These are phyloP conservation scores for Rattus norvegicus DNA, from an alignment of 2,113 vertebrate genomes.

Conservation along the genomic window GRCr8 NC_086023.1:100097501-100098000, in stretches of 20 bases:
- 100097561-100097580: conserved; percentile 22
- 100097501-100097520: conserved; percentile 56
- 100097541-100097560: conserved; percentile 44
- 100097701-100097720: background rate
- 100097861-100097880: background rate
- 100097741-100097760: background rate
- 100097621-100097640: background rate
- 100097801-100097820: background rate
- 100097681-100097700: conserved; percentile 25
- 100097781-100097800: background rate
- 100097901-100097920: background rate
- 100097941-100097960: background rate
- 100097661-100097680: background rate
- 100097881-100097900: background rate
- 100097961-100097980: background rate
- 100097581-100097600: conserved; percentile 60
- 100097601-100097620: background rate
- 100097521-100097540: conserved; percentile 47
- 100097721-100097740: background rate
- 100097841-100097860: background rate
- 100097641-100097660: background rate
- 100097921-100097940: background rate
- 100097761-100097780: background rate
- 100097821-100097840: background rate
- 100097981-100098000: background rate